Evolutionary conservation across 2,797 vertebrate genomes (phyloP).

Genomic region (Phrynocephalus guinanensis): DNA sequence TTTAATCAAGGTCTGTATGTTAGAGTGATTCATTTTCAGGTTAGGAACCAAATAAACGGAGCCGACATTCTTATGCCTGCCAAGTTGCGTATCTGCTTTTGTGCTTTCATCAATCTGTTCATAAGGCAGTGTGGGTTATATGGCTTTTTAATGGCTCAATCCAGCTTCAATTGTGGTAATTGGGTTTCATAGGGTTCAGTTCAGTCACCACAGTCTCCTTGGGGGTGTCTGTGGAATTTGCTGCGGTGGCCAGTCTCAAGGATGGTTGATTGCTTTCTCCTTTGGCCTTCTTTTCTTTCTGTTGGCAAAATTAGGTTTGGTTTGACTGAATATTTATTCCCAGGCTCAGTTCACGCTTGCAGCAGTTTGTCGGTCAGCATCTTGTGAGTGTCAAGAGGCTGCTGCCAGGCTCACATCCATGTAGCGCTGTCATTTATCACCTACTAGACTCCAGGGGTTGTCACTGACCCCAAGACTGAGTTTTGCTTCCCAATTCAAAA

Average conservation of each 20-base stretch:
- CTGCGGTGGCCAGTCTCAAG: no score
- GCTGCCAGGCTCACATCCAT: neutral
- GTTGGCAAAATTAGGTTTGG: neutral
- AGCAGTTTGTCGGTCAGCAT: neutral
- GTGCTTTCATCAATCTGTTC: constrained; percentile 15
- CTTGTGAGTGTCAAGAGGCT: neutral
- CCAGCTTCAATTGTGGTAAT: neutral
- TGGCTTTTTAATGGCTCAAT: constrained; percentile 10
- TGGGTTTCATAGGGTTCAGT: constrained; percentile 32
- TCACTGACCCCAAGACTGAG: no score
- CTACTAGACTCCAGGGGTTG: neutral
- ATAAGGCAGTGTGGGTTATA: neutral
- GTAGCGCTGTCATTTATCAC: neutral
- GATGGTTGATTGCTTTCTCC: neutral
- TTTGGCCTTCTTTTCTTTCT: neutral
- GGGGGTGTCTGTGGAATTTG: neutral
- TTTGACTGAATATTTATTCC: neutral
- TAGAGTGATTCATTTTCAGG: constrained; percentile 49
- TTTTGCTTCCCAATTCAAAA: no score
- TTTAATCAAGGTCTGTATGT: constrained; percentile 43
- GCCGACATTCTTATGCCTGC: constrained; percentile 41
- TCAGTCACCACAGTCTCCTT: neutral
- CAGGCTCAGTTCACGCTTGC: neutral
- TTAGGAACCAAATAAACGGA: constrained; percentile 28
- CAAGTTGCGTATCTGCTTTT: constrained; percentile 18